These are phyloP conservation scores for Mycteria americana DNA, from an alignment of 2,797 vertebrate genomes.

Conservation along the genomic window DNA sequence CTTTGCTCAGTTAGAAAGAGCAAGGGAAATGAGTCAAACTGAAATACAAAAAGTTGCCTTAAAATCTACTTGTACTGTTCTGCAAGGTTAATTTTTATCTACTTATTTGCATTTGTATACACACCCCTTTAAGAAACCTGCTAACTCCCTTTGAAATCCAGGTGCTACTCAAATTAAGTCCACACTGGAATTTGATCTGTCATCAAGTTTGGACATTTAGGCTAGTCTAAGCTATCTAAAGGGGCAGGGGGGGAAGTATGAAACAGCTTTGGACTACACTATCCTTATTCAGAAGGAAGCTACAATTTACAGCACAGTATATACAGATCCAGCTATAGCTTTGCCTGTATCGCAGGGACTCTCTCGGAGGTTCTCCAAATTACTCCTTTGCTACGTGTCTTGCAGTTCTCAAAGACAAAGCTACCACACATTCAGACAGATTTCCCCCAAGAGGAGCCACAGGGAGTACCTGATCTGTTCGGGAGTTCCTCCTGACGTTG, in stretches of 20 bases:
- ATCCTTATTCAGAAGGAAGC: background rate
- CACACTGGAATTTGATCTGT: background rate
- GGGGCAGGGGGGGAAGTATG: rapidly evolving
- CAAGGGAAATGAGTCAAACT: background rate
- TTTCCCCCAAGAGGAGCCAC: background rate
- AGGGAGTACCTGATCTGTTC: slow-evolving; percentile 89
- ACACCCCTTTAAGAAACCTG: background rate
- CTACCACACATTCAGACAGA: rapidly evolving
- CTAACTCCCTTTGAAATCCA: background rate
- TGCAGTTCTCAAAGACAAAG: background rate
- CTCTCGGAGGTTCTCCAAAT: background rate
- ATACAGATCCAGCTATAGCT: rapidly evolving
- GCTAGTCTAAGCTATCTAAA: background rate
- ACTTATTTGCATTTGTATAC: background rate
- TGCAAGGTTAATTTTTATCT: background rate
- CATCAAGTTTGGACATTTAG: background rate
- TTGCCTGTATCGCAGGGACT: rapidly evolving
- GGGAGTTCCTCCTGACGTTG: slow-evolving; percentile 93
- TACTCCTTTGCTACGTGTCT: background rate
- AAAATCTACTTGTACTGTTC: background rate
- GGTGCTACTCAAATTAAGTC: background rate
- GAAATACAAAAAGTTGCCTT: background rate
- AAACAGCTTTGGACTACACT: background rate
- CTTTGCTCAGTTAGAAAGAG: background rate
- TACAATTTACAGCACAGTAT: background rate